Evolutionary conservation across 2,797 vertebrate species (phyloP).

Genomic region (Hipposideros larvatus): DNA sequence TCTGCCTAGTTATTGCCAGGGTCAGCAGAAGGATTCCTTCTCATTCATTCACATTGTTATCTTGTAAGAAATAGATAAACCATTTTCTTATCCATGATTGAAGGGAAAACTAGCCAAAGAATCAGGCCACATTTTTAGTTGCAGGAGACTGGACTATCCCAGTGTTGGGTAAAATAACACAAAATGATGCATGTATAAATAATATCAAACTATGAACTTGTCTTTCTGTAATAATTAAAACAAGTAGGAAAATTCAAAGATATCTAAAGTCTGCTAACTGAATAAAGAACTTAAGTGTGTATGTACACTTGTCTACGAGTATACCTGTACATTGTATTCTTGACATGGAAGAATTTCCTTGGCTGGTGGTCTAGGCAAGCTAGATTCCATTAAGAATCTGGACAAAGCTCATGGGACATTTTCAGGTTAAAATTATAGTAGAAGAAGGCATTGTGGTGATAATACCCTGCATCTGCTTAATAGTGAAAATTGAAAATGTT

Average conservation of each 20-base stretch:
- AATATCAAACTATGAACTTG: not conserved
- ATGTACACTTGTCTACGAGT: not conserved
- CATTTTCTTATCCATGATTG: not conserved
- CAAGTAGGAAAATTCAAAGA: not conserved
- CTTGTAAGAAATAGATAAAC: slow-evolving; percentile 15
- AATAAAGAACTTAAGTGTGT: not conserved
- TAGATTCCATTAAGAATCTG: not conserved
- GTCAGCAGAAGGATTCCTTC: not conserved
- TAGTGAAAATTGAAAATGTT: not conserved
- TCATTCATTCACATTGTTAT: not conserved
- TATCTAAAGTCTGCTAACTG: not conserved
- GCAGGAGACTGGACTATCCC: not conserved
- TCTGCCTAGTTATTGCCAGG: not conserved
- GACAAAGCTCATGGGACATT: not conserved
- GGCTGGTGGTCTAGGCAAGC: not conserved
- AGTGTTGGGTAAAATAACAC: slow-evolving; percentile 8
- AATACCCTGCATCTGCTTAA: not conserved
- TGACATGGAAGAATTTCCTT: not conserved
- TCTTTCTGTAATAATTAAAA: not conserved
- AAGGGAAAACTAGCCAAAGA: not conserved
- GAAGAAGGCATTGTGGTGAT: not conserved
- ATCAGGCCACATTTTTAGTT: not conserved
- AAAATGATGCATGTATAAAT: not conserved
- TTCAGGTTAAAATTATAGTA: slow-evolving; percentile 19
- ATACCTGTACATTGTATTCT: not conserved